A percentile compares a stretch with the other conserved stretches of the same genome.
Conservation (phyloP, 2,797 vertebrate genomes). For the Phoebastria nigripes region DNA sequence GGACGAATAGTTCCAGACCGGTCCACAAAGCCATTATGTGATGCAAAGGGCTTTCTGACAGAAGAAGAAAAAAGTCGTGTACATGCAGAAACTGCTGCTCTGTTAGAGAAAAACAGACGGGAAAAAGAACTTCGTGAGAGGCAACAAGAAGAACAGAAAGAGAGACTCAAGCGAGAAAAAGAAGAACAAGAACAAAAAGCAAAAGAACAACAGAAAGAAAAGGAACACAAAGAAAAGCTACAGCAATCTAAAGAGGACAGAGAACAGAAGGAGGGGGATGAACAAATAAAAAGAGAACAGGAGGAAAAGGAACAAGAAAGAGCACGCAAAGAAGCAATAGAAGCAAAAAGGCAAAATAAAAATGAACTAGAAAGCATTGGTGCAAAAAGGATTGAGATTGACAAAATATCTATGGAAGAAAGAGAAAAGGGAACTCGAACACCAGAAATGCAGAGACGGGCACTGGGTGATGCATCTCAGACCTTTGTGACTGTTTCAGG, state of each 20-base stretch:
- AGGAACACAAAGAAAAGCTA: constrained; percentile 46
- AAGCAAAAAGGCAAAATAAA: constrained; percentile 67
- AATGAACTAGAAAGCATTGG: constrained; percentile 61
- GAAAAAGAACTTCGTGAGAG: constrained; percentile 82
- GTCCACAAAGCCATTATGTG: constrained; percentile 80
- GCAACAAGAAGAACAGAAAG: constrained; percentile 74
- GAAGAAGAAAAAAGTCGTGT: constrained; percentile 83
- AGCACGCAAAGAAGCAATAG: constrained; percentile 55
- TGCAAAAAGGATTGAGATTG: constrained; percentile 56
- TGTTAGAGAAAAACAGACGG: constrained; percentile 80
- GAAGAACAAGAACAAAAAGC: constrained; percentile 62
- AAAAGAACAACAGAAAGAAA: constrained; percentile 64
- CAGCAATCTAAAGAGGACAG: constrained; percentile 58
- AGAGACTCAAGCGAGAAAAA: constrained; percentile 71
- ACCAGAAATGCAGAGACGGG: constrained; percentile 60
- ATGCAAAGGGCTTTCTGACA: constrained; percentile 60
- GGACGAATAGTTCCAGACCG: constrained; percentile 84
- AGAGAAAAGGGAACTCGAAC: constrained; percentile 60
- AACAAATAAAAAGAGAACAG: constrained; percentile 42
- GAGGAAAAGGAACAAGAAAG: constrained; percentile 66
- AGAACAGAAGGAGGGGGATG: constrained; percentile 60
- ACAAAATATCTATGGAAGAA: constrained; percentile 48
- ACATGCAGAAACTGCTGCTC: constrained; percentile 75
- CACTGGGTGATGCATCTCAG: constrained; percentile 16
- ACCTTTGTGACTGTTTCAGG: neutral